phyloP scores from a whole-genome alignment of 1,140 invertebrate species.

The Aphaenogaster ashmeadi region DNA sequence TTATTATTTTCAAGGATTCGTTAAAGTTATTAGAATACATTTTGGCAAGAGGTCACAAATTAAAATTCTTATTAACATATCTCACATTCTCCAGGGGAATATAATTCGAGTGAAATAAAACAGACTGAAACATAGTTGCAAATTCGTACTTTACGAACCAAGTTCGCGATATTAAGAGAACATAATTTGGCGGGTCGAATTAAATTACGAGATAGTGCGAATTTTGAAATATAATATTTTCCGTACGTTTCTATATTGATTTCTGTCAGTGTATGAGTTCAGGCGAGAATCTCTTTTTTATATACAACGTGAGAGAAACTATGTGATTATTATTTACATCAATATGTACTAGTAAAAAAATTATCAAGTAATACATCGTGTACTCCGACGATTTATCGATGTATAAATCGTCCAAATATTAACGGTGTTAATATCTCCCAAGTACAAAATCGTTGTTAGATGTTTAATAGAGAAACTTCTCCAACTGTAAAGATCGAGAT shows the following conservation, averaged over 20 bases:
- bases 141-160: background rate
- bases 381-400: slow-evolving; percentile 8
- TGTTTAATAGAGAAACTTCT: slow-evolving; percentile 4
- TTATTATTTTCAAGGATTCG: background rate
- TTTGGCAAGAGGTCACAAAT: background rate
- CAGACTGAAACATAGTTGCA: background rate
- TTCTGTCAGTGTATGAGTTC: background rate
- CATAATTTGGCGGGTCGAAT: background rate
- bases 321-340: background rate
- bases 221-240: slow-evolving; percentile 6
- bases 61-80: background rate
- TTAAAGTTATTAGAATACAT: background rate
- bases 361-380: background rate
- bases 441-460: slow-evolving; percentile 42
- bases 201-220: background rate
- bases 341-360: slow-evolving; percentile 5
- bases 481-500: background rate
- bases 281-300: slow-evolving; percentile 11
- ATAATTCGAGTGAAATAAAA: background rate
- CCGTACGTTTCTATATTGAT: background rate
- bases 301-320: background rate
- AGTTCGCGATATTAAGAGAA: background rate
- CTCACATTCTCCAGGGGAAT: background rate
- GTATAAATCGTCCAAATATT: slow-evolving; percentile 14
- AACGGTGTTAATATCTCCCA: slow-evolving; percentile 24